Base-by-base conservation (phyloP, 2,113 vertebrate genomes). In the Naja naja region DNA sequence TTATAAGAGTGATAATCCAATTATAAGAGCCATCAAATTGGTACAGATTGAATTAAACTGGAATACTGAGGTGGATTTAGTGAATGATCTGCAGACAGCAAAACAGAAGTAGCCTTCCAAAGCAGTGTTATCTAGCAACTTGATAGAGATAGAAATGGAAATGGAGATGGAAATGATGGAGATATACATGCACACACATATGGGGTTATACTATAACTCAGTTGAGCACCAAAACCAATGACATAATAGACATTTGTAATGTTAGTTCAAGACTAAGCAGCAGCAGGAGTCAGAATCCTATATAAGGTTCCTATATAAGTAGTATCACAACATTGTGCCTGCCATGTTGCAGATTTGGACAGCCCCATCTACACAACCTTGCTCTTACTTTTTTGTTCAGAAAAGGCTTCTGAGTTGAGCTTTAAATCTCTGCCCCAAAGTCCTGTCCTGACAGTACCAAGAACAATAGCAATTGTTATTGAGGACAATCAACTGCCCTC, bases 41-140 rank as follows among this genome's bases (percentile, higher is more conserved):
- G 34, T 22, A 81, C 7, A 81, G 74, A 81, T 81, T 81, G 74
- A 81, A 81, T 81, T 81, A 43, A 81, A 39, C 74, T 81, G 34
- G 74, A 81, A 81, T 81, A 43, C 18, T 81, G 18, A 25, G 74
- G n/a, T 89, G 92, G 60, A 55, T 47, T 9, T 52, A 56, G 4
- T 93, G 93, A 95, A 49, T 56, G 90, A 45, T 85, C 89, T 92
- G 54, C 25, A 49, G 23, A 52, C 81, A 22, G 30, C 34, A 18
- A 39, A 39, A 0, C 8, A 60, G n/a, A 0, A 2, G 0, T 45
- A 20, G 4, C 30, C 2, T 90, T 93, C 22, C 45, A 91, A 93
- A 92, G 43, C 12, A 9, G 1, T 27, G 20, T 55, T 94, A 43
- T 81, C 34, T 43, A 81, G 7, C 74, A 81, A 43, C 34, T 60